Evolutionary conservation across 1,140 invertebrate species (phyloP).

Genomic region (Musca vetustissima): DNA sequence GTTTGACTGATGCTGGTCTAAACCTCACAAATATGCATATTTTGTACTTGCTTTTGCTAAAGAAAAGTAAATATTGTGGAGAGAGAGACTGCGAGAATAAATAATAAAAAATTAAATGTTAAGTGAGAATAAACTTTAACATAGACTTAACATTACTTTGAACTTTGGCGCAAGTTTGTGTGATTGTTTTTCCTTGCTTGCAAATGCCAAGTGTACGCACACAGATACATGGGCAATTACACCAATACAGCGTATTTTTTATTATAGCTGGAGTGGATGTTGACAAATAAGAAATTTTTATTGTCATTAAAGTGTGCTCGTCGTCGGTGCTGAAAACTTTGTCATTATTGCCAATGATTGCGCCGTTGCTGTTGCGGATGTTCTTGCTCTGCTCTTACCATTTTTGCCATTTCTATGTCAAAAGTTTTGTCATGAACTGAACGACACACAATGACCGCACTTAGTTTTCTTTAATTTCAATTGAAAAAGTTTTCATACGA

Average conservation of each 20-base stretch:
- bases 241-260: not conserved
- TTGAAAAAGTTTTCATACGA: conserved; percentile 10
- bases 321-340: conserved; percentile 2
- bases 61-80: too few species aligned
- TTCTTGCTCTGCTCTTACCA: not conserved
- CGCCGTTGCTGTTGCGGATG: not conserved
- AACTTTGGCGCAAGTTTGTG: not conserved
- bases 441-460: conserved; percentile 7
- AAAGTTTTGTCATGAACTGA: not conserved
- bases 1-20: too few species aligned
- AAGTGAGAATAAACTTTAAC: too few species aligned
- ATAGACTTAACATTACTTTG: too few species aligned
- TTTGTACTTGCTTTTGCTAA: too few species aligned
- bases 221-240: not conserved
- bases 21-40: too few species aligned
- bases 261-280: not conserved
- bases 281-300: conserved; percentile 9
- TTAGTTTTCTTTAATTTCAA: conserved; percentile 19
- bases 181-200: not conserved
- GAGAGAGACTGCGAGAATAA: too few species aligned
- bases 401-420: not conserved
- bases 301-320: conserved; percentile 14
- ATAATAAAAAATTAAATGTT: too few species aligned
- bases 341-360: conserved; percentile 10
- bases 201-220: not conserved